Base-by-base conservation (phyloP, 2,888 invertebrate species). In the Ctena decussata region DNA sequence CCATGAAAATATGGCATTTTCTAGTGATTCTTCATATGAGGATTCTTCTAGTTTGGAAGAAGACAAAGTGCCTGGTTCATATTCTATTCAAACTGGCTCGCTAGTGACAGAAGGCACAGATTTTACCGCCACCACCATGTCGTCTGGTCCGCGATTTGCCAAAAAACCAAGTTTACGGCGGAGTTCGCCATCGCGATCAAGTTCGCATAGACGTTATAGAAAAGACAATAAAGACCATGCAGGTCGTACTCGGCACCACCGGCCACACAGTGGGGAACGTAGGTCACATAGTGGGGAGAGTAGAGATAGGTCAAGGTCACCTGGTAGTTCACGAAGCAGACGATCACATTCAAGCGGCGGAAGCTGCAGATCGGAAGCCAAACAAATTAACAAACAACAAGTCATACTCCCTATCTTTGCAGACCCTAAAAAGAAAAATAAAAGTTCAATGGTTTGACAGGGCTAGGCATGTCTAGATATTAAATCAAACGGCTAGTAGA, bases 31-130 rank as follows among this genome's bases (percentile, higher is more conserved):
- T 0, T 85, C 85, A 5, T 84, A 84, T 32, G 88, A 88, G 24
- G 88, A 88, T 57, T 88, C 88, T 18, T 88, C 88, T 11, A 88
- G 88, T 71, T 30, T 85, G 0, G 88, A 84, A 5, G 85, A 86
- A 39, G 88, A 88, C 32, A 70, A 65, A 60, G 83, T 85, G 30
- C 70, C 69, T 0, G 85, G 85, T 27, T 70, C 65, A 5, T 88
- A 77, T 57, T 49, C 70, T 0, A 88, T 85, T 2, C 81, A 83
- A n/a, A 79, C 84, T 11, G 65, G 65, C 35, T 85, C 88, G 21
- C 71, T 84, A 35, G 79, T 80, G 24, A 86, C 86, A 27, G 83
- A 77, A 60, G 86, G 82, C 3, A 87, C 87, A 8, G 87, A 87
- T 15, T 80, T 80, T 49, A 85, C 87, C 2, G 76, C 81, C 18